Evolutionary conservation across 2,797 vertebrate genomes (phyloP), one percentile per base, ranked within the genome.

Genomic region (Tadarida brasiliensis): DNA sequence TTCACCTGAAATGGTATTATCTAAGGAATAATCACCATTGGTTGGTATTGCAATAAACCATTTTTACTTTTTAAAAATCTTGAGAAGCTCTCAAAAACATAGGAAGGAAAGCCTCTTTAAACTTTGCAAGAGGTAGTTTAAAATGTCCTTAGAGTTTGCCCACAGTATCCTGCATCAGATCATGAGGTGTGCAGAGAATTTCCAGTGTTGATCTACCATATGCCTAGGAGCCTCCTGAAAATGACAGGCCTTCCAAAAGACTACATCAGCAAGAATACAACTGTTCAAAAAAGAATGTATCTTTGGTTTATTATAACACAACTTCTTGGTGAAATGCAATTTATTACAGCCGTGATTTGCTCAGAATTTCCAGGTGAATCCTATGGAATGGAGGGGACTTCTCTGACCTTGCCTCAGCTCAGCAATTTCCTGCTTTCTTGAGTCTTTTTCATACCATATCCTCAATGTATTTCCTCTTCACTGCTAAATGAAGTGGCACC

Each of bases 351-450:
- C 86, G 56, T 56, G 47, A 81, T 86, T 90, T 90, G 28, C 33
- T 85, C 33, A 61, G 44, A 77, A 94, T 90, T 80, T 78, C 63
- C 63, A 85, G 61, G 89, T 85, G 93, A 94, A 76, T 70, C 30
- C 61, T 68, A 6, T n/a, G 54, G 73, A 68, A 74, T 39, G 44
- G 30, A 70, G n/a, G n/a, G 57, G 16, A 74, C 56, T 77, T 84
- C 61, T 28, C 20, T 33, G n/a, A n/a, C n/a, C n/a, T 54, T 70
- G 17, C 19, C 39, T 92, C 39, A 70, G 33, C 22, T 86, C 56
- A 86, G 17, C 39, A 10, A 70, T 76, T 87, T 71, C 17, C 67
- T 73, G 24, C 26, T 87, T 91, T 82, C 17, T 63, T 91, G 57
- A 74, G 51, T 59, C 11, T 57, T 81, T 83, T 87, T 67, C 26